Evolutionary conservation across 2,888 invertebrate species (phyloP).

Genomic region (Luperina testacea): DNA sequence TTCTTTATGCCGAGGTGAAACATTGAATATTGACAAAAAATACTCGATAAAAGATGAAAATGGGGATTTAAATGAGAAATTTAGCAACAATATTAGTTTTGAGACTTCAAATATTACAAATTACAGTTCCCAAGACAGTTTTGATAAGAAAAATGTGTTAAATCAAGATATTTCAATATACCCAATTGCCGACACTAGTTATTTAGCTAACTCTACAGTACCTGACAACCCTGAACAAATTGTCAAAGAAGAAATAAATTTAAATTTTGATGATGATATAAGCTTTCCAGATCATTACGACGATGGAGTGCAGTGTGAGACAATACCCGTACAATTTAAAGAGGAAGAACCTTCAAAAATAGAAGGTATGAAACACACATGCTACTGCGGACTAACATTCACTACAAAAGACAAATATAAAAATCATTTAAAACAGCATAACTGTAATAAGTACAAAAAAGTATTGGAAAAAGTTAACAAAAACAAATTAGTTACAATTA

Average conservation of each 20-base stretch:
- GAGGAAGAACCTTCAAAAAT: constrained; percentile 33
- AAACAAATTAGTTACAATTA: constrained; percentile 39
- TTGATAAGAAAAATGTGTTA: constrained; percentile 51
- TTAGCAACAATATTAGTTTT: constrained; percentile 27
- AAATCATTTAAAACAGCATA: constrained; percentile 62
- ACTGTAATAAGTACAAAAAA: constrained; percentile 61
- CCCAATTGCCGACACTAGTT: constrained; percentile 9
- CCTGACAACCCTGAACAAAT: constrained; percentile 4
- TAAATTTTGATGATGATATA: constrained; percentile 50
- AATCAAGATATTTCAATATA: constrained; percentile 19
- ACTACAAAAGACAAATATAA: constrained; percentile 61
- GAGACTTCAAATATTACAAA: constrained; percentile 24
- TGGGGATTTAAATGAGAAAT: constrained; percentile 28
- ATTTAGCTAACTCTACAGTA: constrained; percentile 3
- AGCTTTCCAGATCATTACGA: constrained; percentile 58
- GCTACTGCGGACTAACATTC: constrained; percentile 60
- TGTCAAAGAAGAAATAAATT: constrained; percentile 49
- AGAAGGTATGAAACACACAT: constrained; percentile 47
- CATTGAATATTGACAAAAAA: constrained; percentile 29
- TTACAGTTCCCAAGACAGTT: constrained; percentile 15
- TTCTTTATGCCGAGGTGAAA: constrained; percentile 9
- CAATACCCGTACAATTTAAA: constrained; percentile 40
- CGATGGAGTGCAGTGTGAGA: constrained; percentile 41
- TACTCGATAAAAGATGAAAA: constrained; percentile 57
- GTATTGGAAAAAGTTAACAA: constrained; percentile 52